Evolutionary conservation across 2,888 invertebrate genomes (phyloP), one percentile per base, ranked within the genome.

Genomic region (Argyra leucocephala): DNA sequence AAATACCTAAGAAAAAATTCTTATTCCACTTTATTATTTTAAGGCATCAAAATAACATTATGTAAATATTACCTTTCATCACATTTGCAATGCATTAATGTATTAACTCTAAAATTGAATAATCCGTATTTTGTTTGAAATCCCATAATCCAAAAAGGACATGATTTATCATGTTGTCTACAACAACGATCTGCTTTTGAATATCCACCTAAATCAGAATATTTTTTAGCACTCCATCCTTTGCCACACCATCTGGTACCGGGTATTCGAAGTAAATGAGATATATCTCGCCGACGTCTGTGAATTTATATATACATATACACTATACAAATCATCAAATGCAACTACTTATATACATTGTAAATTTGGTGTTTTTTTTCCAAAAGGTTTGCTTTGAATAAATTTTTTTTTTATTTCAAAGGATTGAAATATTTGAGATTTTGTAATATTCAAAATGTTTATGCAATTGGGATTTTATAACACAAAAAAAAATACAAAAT

Each of bases 171-270:
- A 80, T 94, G 93, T 70, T 85, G 84, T 60, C 93, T 81, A 79
- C 93, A 93, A 78, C 93, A 93, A 72, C 85, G 81, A 75, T 93
- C 93, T 18, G 91, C 89, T 64, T 85, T 83, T 59, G 88, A 85
- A 76, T 90, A 88, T 57, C 88, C 88, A 9, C 92, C 93, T 37
- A 93, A 83, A 72, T 91, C 88, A 31, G 88, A 87, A 78, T 88
- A 90, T 71, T 86, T 85, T 57, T 85, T 84, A 1, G 92, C 91
- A 0, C 87, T 84, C 75, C 86, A 87, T 9, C 93, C 93, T 73
- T 88, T 88, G 31, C 93, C 93, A 78, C 93, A 93, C 93, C 93
- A 93, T 75, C 90, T 88, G 1, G 93, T 93, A n/a, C 92, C 92
- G 0, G 92, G 92, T 63, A 90, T 85, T 68, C 89, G 84, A 66